Percentiles rank a stretch among this genome's conserved stretches.
Evolutionary conservation across 2,888 invertebrate species (phyloP).

Genomic region (Ornithoptera alexandrae): DNA sequence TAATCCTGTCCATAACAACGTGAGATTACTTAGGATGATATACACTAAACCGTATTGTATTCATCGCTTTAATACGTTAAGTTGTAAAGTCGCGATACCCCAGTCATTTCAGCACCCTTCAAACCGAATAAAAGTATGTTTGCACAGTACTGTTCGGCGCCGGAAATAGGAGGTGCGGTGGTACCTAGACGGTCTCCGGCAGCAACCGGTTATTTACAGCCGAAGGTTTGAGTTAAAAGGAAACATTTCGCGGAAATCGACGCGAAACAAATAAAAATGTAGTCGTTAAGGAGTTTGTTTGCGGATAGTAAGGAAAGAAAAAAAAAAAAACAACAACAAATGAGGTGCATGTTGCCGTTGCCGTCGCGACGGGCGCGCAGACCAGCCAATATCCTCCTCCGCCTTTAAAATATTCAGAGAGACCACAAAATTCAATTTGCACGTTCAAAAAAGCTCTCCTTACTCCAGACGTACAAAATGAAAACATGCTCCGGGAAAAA

Average conservation of each 20-base stretch:
- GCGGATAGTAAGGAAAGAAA: constrained; percentile 21
- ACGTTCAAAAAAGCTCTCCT: constrained; percentile 49
- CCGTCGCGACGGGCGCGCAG: constrained; percentile 27
- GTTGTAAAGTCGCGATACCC: too few relatives aligned
- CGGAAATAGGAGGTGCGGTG: too few relatives aligned
- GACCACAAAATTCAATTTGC: constrained; percentile 79
- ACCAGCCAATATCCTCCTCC: constrained; percentile 65
- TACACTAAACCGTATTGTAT: too few relatives aligned
- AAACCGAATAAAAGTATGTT: too few relatives aligned
- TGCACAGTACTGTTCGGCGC: too few relatives aligned
- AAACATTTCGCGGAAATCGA: background rate
- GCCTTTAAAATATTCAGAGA: constrained; percentile 69
- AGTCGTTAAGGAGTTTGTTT: constrained; percentile 4
- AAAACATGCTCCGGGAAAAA: constrained; percentile 72
- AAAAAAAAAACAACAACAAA: background rate
- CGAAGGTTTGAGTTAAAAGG: too few relatives aligned
- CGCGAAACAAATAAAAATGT: background rate
- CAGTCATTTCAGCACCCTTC: too few relatives aligned
- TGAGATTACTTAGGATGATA: too few relatives aligned
- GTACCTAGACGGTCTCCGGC: too few relatives aligned
- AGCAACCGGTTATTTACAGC: too few relatives aligned
- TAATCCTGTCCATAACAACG: too few relatives aligned
- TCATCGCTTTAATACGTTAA: too few relatives aligned
- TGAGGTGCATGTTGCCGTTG: constrained; percentile 13
- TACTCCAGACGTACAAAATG: constrained; percentile 69